phyloP scores from a whole-genome alignment of 2,797 vertebrate genomes.

The Lycodopsis pacificus region DNA sequence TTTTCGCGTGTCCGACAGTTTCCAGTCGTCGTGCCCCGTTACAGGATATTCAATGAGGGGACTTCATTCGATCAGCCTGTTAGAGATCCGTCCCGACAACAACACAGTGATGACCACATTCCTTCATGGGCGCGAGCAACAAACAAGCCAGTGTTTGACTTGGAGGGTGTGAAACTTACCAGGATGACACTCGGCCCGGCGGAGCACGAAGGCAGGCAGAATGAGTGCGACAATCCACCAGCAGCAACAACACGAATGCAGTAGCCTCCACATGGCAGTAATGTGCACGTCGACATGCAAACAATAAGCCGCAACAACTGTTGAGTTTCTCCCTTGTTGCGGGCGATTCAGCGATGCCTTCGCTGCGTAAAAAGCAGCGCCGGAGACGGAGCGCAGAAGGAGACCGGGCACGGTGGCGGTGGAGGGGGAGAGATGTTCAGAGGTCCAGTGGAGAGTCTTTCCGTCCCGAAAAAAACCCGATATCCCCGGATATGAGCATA shows the following conservation, averaged over 20 bases:
- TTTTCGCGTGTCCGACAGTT: neutral
- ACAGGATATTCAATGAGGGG: neutral
- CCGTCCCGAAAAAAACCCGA: constrained; percentile 50
- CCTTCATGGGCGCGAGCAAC: neutral
- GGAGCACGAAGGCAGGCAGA: constrained; percentile 87
- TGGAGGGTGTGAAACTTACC: constrained; percentile 87
- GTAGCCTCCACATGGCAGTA: constrained; percentile 95
- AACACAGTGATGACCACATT: neutral
- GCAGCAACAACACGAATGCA: constrained; percentile 89
- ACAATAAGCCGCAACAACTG: constrained; percentile 84
- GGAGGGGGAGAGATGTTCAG: constrained; percentile 51
- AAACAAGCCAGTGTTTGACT: constrained; percentile 19
- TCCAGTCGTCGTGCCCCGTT: constrained; percentile 7
- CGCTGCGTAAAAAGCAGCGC: constrained; percentile 65
- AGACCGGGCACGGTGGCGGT: constrained; percentile 29
- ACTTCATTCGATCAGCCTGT: neutral
- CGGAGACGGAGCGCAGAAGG: constrained; percentile 46
- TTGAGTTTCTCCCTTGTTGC: constrained; percentile 79
- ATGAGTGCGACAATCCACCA: constrained; percentile 93
- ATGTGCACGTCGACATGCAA: constrained; percentile 87
- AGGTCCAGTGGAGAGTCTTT: constrained; percentile 66
- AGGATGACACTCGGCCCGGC: constrained; percentile 91
- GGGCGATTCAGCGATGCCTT: constrained; percentile 57
- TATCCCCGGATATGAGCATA: constrained; percentile 68
- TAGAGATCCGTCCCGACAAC: neutral